These are phyloP conservation scores for Eugnorisma glareosa DNA, from an alignment of 2,888 invertebrate genomes.

Conservation along the genomic window DNA sequence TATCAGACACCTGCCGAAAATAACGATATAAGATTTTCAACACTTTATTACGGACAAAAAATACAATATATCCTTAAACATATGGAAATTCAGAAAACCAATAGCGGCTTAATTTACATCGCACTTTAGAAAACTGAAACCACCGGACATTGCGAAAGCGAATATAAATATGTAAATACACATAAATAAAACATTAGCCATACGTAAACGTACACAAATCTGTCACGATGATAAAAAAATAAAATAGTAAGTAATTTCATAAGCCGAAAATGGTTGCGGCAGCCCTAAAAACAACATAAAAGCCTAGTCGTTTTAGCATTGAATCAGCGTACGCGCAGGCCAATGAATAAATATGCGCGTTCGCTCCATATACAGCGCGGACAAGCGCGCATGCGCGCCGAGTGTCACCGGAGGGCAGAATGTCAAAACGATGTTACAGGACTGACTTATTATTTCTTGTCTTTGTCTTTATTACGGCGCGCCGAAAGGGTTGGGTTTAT, in stretches of 20 bases:
- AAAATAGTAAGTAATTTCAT: conserved; percentile 61
- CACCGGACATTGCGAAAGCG: conserved; percentile 40
- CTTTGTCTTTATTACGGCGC: conserved; percentile 33
- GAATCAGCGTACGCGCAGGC: conserved; percentile 74
- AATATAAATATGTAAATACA: conserved; percentile 51
- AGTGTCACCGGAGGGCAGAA: conserved; percentile 75
- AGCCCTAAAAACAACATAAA: conserved; percentile 74
- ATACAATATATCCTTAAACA: not conserved
- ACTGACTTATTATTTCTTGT: conserved; percentile 59
- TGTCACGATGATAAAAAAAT: conserved; percentile 63
- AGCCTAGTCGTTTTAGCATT: conserved; percentile 75
- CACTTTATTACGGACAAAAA: conserved; percentile 11
- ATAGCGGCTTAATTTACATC: conserved; percentile 56
- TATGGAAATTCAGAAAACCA: conserved; percentile 35
- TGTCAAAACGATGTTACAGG: conserved; percentile 68
- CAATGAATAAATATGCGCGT: conserved; percentile 84
- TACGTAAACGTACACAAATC: conserved; percentile 53
- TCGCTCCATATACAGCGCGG: conserved; percentile 81
- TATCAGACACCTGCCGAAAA: not conserved
- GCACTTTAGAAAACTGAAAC: conserved; percentile 49
- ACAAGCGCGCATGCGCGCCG: conserved; percentile 75
- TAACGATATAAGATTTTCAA: conserved; percentile 9
- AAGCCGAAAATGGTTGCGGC: conserved; percentile 67
- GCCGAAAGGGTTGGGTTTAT: not conserved
- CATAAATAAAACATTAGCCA: conserved; percentile 58